phyloP scores from a whole-genome alignment of 64 coral and sea anemone genomes.

The Platygyra sinensis region DNA sequence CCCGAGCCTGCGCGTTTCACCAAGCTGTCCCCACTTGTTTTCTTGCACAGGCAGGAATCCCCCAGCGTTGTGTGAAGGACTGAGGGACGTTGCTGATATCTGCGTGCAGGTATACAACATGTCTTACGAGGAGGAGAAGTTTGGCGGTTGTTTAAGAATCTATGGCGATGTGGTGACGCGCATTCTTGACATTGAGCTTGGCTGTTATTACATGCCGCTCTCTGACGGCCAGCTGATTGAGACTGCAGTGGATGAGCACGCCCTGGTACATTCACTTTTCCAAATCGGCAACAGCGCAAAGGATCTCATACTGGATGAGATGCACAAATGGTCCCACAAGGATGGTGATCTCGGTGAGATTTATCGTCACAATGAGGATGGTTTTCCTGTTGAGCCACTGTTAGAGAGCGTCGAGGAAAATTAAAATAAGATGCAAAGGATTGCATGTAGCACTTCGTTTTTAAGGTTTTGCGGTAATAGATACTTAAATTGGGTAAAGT shows the following conservation, averaged over 20 bases:
- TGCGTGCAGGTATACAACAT: slow-evolving; percentile 18
- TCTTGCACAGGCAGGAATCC: neutral
- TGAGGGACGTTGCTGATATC: neutral
- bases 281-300: slow-evolving; percentile 8
- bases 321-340: slow-evolving; percentile 19
- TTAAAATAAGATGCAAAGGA: too few relatives aligned
- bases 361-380: neutral
- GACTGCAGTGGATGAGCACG: neutral
- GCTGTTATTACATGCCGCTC: neutral
- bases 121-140: slow-evolving; percentile 7
- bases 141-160: slow-evolving; percentile 13
- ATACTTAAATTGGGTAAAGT: too few relatives aligned
- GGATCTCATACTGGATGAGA: neutral
- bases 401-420: neutral
- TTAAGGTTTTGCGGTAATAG: too few relatives aligned
- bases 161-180: neutral
- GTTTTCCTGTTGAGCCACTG: neutral
- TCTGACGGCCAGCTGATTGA: neutral
- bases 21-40: neutral
- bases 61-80: neutral
- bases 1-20: neutral
- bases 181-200: neutral
- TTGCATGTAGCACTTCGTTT: too few relatives aligned
- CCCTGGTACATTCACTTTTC: neutral
- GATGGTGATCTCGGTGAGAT: neutral